Conservation (phyloP, 2,888 invertebrate species). For the Lottia gigantea region DNA sequence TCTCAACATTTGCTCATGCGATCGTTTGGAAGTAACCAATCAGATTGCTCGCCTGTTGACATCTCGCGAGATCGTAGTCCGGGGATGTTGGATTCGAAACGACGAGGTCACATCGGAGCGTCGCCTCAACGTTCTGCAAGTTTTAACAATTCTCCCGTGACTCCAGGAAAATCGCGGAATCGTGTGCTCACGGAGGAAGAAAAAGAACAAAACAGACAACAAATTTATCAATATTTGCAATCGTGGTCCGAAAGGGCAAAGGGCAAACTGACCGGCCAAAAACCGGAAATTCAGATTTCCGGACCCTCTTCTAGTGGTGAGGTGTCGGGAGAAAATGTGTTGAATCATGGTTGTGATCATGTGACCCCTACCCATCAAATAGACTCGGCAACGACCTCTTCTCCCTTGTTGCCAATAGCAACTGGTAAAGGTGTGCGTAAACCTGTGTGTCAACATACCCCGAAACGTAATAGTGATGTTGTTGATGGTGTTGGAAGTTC, state of each 20-base stretch:
- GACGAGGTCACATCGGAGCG: slow-evolving; percentile 8
- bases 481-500: background rate
- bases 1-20: slow-evolving; percentile 14
- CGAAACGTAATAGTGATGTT: background rate
- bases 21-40: background rate
- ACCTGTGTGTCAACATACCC: background rate
- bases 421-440: background rate
- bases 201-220: slow-evolving; percentile 56
- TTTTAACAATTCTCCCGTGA: slow-evolving; percentile 31
- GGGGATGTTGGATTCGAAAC: slow-evolving; percentile 18
- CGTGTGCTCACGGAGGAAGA: slow-evolving; percentile 57
- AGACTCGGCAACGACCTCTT: background rate
- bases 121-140: slow-evolving; percentile 18
- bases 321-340: slow-evolving; percentile 16
- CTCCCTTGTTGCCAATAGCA: background rate
- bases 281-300: slow-evolving; percentile 15
- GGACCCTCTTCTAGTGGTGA: slow-evolving; percentile 11
- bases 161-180: slow-evolving; percentile 47
- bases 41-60: background rate
- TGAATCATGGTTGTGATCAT: slow-evolving; percentile 25
- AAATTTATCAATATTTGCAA: slow-evolving; percentile 60
- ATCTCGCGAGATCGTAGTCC: slow-evolving; percentile 26
- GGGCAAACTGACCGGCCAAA: slow-evolving; percentile 30
- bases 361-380: slow-evolving; percentile 1
- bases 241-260: slow-evolving; percentile 59